Evolutionary conservation across 2,113 vertebrate genomes (phyloP), one percentile per base, ranked within the genome.

Genomic region (Phaethon lepturus): DNA sequence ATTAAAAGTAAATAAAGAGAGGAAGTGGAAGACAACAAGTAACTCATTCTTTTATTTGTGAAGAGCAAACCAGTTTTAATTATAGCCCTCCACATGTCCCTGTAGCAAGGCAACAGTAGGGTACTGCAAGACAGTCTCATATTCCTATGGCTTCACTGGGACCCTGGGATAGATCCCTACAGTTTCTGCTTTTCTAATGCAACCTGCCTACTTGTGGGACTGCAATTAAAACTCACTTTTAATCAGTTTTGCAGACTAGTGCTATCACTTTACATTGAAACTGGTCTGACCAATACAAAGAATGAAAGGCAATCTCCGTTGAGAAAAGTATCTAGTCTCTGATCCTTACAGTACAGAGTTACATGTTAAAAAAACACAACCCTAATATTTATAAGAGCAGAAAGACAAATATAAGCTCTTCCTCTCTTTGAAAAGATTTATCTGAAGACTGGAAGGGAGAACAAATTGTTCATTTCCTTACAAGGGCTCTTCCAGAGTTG

Each of bases 81-180:
- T 67, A 20, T 2, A 58, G 40, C 10, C 55, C 24, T 13, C 13
- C 20, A 31, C 9, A 4, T 2, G 12, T 17, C 9, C 26, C 28
- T n/a, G 26, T 17, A 58, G 18, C 4, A 91, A 31, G 13, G 26
- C 7, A 63, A 17, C 0, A 26, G 44, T 0, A 42, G 16, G 15
- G 42, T 40, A 31, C 1, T 8, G 6, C 62, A 45, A 24, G 5
- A 20, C 26, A 35, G 13, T 16, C 42, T 66, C 31, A 17, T 14
- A 17, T 4, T 64, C 35, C 33, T 58, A 3, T 0, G 3, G 64
- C 59, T 87, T 71, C 17, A 13, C 3, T 59, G 28, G 52, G 26
- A 38, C 6, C 10, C 42, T 38, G 26, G 10, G 7, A 55, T 8
- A 47, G 23, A 19, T 45, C 6, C 38, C 20, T 14, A 28, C 13